phyloP scores from a whole-genome alignment of 1,140 invertebrate genomes.

The Lethrus apterus region DNA sequence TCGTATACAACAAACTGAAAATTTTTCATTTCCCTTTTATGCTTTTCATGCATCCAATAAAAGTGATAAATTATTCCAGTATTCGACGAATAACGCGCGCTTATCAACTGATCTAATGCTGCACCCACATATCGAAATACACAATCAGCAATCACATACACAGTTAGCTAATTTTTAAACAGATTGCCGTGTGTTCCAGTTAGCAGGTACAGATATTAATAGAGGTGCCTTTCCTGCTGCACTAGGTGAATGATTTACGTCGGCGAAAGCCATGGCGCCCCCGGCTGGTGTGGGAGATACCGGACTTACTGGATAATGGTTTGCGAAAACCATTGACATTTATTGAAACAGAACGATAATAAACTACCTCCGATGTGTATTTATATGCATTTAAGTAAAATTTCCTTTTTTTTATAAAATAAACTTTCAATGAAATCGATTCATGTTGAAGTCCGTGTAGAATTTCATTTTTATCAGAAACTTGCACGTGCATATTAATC shows the following conservation, averaged over 20 bases:
- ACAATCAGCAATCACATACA: slow-evolving; percentile 23
- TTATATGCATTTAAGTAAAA: too few relatives aligned
- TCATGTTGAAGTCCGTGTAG: too few relatives aligned
- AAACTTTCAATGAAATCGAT: too few relatives aligned
- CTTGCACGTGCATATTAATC: too few relatives aligned
- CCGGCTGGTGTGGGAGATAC: slow-evolving; percentile 21
- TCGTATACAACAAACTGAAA: too few relatives aligned
- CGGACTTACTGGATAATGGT: slow-evolving; percentile 13
- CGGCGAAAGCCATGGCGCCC: slow-evolving; percentile 19
- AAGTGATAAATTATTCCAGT: slow-evolving; percentile 20
- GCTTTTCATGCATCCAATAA: too few relatives aligned
- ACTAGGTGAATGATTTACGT: slow-evolving; percentile 21
- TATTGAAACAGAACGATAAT: too few relatives aligned
- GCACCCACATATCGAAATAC: slow-evolving; percentile 21
- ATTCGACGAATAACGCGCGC: slow-evolving; percentile 20
- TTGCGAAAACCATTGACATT: slow-evolving; percentile 11
- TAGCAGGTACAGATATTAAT: slow-evolving; percentile 26
- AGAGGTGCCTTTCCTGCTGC: slow-evolving; percentile 19
- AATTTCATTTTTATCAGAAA: too few relatives aligned
- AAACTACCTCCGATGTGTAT: too few relatives aligned
- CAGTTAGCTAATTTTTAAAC: slow-evolving; percentile 17
- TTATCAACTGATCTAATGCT: slow-evolving; percentile 20
- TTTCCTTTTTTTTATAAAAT: too few relatives aligned
- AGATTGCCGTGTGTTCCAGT: slow-evolving; percentile 20
- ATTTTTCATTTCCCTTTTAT: too few relatives aligned